Conservation (phyloP, 2,888 invertebrate species). For the Creontiades dilutus region DNA sequence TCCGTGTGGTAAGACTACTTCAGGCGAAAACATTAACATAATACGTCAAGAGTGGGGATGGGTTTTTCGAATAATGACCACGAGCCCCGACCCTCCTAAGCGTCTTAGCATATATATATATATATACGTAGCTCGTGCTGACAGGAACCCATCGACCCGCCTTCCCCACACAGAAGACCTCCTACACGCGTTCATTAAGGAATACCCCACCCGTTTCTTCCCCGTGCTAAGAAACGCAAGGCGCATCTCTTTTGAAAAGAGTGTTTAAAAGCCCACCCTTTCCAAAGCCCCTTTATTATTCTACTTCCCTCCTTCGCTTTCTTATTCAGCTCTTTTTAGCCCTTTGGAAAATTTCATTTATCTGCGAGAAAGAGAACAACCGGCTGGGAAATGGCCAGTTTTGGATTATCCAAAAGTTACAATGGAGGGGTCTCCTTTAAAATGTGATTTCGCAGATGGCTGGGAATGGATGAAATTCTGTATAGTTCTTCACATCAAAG, state of each 20-base stretch:
- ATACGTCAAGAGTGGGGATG: neutral
- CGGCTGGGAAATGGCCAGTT: neutral
- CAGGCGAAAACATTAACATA: slow-evolving; percentile 28
- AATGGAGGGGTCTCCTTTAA: neutral
- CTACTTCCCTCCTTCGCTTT: slow-evolving; percentile 38
- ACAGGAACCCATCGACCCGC: slow-evolving; percentile 16
- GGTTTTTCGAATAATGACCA: slow-evolving; percentile 36
- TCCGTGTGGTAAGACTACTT: neutral
- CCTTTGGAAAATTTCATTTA: neutral
- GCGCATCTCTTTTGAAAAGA: slow-evolving; percentile 33
- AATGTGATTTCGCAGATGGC: neutral
- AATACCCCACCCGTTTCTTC: neutral
- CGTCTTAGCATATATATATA: neutral
- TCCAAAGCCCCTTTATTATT: slow-evolving; percentile 44
- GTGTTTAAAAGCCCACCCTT: slow-evolving; percentile 54
- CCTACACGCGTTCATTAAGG: slow-evolving; percentile 36
- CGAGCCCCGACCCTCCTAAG: slow-evolving; percentile 30
- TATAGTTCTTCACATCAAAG: no score
- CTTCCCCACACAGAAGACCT: slow-evolving; percentile 28
- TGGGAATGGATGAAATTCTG: no score
- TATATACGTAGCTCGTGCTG: slow-evolving; percentile 7
- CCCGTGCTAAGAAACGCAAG: neutral
- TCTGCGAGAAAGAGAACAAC: slow-evolving; percentile 10
- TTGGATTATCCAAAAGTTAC: neutral
- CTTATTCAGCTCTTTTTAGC: slow-evolving; percentile 13